These are phyloP conservation scores for Silurus glanis DNA, from an alignment of 2,113 vertebrate species.

Conservation along the genomic window DNA sequence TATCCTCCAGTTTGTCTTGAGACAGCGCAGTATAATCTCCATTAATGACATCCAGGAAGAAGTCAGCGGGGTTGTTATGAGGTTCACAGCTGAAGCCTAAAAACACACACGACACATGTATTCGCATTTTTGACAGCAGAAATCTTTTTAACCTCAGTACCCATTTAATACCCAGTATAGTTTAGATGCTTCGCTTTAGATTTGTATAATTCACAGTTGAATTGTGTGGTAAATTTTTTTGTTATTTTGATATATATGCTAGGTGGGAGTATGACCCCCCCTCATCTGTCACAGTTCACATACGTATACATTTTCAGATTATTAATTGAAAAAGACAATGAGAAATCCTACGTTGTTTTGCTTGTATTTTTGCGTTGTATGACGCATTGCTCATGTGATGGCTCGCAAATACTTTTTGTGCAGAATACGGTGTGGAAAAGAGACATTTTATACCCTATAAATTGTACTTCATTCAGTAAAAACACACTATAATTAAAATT, in stretches of 20 bases:
- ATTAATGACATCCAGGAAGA: conserved; percentile 93
- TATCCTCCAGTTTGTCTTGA: conserved; percentile 45
- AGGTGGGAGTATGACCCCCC: too few relatives aligned
- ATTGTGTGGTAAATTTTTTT: neutral
- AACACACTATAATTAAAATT: too few relatives aligned
- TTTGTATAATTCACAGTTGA: neutral
- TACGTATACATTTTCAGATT: neutral
- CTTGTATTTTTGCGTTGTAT: too few relatives aligned
- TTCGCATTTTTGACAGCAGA: neutral
- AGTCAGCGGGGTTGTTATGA: conserved; percentile 94
- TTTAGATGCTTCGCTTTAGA: neutral
- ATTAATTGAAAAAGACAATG: neutral
- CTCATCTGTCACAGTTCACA: too few relatives aligned
- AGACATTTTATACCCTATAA: too few relatives aligned
- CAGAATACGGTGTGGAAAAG: too few relatives aligned
- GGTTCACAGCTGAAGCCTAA: conserved; percentile 87
- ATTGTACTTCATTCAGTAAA: too few relatives aligned
- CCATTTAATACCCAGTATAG: too few relatives aligned
- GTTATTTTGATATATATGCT: too few relatives aligned
- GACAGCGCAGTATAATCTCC: conserved; percentile 78
- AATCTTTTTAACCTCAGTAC: neutral
- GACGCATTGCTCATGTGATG: neutral
- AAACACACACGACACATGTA: conserved; percentile 32
- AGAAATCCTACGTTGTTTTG: too few relatives aligned
- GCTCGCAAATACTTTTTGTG: neutral